A percentile compares a stretch with the other conserved stretches of the same genome.
phyloP scores from a whole-genome alignment of 2,113 vertebrate species.

The Scortum barcoo region DNA sequence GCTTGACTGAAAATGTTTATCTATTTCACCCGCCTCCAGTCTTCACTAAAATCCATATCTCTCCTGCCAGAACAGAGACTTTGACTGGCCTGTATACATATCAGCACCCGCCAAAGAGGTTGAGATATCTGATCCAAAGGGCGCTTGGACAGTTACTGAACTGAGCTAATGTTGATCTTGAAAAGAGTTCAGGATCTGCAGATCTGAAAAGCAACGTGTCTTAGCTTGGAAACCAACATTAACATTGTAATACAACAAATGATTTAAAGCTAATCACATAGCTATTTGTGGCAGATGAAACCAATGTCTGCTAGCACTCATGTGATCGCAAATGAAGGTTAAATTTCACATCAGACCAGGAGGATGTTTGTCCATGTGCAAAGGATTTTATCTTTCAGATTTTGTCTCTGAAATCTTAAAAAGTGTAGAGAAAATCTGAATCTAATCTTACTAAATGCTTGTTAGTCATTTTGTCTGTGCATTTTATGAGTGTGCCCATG shows the following conservation, averaged over 20 bases:
- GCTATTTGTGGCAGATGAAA: background rate
- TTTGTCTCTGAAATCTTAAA: background rate
- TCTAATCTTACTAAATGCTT: background rate
- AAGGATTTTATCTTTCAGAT: background rate
- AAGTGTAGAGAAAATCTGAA: background rate
- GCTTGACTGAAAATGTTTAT: constrained; percentile 60
- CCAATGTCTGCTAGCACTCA: background rate
- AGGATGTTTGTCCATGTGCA: background rate
- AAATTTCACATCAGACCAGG: background rate
- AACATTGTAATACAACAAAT: background rate
- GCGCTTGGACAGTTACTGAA: constrained; percentile 41
- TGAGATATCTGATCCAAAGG: constrained; percentile 65
- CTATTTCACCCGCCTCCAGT: constrained; percentile 17
- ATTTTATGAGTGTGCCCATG: background rate
- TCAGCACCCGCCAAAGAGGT: constrained; percentile 41
- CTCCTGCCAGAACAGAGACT: constrained; percentile 62
- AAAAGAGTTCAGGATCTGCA: constrained; percentile 25
- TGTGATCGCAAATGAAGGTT: background rate
- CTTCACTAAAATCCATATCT: constrained; percentile 57
- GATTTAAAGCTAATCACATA: background rate
- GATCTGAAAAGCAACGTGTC: background rate
- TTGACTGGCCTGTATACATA: constrained; percentile 72
- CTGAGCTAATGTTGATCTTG: constrained; percentile 48
- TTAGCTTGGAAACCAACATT: background rate
- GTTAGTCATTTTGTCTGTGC: background rate